phyloP scores from a whole-genome alignment of 2,113 vertebrate species.

The Agapornis roseicollis region DNA sequence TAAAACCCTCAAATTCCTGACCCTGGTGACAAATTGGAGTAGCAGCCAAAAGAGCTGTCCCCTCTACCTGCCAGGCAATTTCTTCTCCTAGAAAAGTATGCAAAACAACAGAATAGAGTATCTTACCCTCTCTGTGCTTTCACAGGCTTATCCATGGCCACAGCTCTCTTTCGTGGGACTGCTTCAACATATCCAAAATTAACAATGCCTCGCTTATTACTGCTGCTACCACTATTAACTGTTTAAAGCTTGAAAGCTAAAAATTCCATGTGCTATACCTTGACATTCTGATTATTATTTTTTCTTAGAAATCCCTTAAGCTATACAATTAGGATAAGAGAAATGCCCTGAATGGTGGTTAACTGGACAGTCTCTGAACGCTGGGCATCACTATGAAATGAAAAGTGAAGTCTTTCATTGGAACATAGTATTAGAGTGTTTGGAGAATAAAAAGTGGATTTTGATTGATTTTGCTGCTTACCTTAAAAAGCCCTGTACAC shows the following conservation, averaged over 20 bases:
- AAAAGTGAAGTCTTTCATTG: background rate
- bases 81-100: background rate
- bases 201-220: background rate
- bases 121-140: background rate
- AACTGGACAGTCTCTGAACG: background rate
- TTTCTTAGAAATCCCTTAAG: background rate
- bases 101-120: background rate
- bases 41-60: background rate
- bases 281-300: background rate
- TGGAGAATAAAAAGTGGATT: background rate
- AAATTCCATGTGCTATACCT: background rate
- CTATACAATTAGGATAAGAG: background rate
- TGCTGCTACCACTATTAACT: background rate
- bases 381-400: background rate
- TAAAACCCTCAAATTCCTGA: background rate
- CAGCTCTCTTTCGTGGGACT: background rate
- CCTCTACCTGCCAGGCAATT: background rate
- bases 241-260: background rate
- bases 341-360: accelerated
- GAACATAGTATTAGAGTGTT: background rate
- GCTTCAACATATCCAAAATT: background rate
- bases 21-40: background rate
- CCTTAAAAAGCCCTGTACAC: background rate
- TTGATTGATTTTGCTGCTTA: background rate
- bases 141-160: background rate